Conservation (phyloP, 1,140 invertebrate species). For the Plutomurus gul region DNA sequence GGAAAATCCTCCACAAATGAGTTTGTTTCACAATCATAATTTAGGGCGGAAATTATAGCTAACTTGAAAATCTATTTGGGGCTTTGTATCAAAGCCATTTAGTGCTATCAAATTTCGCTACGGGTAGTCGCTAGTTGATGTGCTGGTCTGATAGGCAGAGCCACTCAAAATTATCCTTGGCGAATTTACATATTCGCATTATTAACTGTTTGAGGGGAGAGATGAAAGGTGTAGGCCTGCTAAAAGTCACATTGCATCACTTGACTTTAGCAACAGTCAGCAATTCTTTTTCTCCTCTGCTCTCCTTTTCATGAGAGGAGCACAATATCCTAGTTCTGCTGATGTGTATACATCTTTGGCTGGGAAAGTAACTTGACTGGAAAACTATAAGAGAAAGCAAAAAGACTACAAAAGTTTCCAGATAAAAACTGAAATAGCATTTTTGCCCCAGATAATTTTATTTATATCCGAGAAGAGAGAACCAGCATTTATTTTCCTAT, state of each 20-base stretch:
- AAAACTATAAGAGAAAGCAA: neutral
- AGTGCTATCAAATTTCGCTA: too few relatives aligned
- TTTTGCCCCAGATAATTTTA: conserved; percentile 15
- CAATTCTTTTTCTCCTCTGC: neutral
- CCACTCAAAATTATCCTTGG: too few relatives aligned
- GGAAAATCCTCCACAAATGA: conserved; percentile 3
- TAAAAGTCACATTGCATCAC: neutral
- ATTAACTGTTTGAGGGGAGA: neutral
- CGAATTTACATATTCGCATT: too few relatives aligned
- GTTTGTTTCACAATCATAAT: conserved; percentile 26
- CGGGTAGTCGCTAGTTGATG: too few relatives aligned
- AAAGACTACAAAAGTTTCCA: conserved; percentile 4
- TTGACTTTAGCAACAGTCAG: neutral
- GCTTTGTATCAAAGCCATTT: too few relatives aligned
- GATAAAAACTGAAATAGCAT: conserved; percentile 18
- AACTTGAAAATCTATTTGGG: conserved; percentile 6
- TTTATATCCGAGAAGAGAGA: conserved; percentile 1
- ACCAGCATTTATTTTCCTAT: conserved; percentile 15
- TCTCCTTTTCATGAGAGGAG: neutral
- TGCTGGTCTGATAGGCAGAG: too few relatives aligned
- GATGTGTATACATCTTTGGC: neutral
- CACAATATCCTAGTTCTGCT: neutral
- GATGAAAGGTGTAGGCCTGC: neutral
- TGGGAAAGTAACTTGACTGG: neutral
- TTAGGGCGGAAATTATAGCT: conserved; percentile 20